Conservation (phyloP, 1,140 invertebrate species). For the Aphelinus atriplicis region DNA sequence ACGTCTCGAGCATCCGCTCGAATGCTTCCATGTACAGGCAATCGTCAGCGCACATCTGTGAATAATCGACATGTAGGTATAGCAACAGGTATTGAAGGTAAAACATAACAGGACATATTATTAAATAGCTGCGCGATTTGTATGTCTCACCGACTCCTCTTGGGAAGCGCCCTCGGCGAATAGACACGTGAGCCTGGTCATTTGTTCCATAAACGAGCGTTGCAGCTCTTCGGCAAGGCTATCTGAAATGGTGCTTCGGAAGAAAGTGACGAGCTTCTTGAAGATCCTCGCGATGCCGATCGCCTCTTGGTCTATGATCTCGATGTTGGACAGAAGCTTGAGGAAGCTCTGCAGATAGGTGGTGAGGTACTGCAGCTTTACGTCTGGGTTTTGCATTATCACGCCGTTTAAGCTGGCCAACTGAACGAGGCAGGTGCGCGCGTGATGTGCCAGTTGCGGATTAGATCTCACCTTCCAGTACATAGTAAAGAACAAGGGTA, state of each 20-base stretch:
- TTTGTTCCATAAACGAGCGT: conserved; percentile 69
- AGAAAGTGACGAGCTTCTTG: conserved; percentile 73
- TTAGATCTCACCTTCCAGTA: conserved; percentile 83
- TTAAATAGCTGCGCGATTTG: background rate
- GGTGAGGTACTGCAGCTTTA: conserved; percentile 75
- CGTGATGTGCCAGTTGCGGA: conserved; percentile 78
- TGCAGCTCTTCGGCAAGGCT: conserved; percentile 67
- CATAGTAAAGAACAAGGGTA: conserved; percentile 84
- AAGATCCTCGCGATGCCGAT: conserved; percentile 76
- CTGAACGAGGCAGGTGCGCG: conserved; percentile 83
- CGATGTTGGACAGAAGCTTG: conserved; percentile 73
- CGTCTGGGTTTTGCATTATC: conserved; percentile 71
- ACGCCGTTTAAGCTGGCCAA: conserved; percentile 79
- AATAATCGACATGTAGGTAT: conserved; percentile 8
- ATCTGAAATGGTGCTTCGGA: conserved; percentile 60
- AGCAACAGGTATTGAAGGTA: background rate
- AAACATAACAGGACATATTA: background rate
- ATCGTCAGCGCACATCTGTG: conserved; percentile 70
- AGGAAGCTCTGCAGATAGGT: conserved; percentile 78
- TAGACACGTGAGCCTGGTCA: conserved; percentile 78
- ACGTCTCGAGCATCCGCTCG: conserved; percentile 83
- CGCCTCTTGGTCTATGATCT: conserved; percentile 72
- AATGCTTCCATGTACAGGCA: conserved; percentile 81
- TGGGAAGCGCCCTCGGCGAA: conserved; percentile 78
- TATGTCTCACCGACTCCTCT: conserved; percentile 76